A percentile compares a stretch with the other conserved stretches of the same genome.
Evolutionary conservation across 2,888 invertebrate species (phyloP).

Genomic region (Agrochola lota): DNA sequence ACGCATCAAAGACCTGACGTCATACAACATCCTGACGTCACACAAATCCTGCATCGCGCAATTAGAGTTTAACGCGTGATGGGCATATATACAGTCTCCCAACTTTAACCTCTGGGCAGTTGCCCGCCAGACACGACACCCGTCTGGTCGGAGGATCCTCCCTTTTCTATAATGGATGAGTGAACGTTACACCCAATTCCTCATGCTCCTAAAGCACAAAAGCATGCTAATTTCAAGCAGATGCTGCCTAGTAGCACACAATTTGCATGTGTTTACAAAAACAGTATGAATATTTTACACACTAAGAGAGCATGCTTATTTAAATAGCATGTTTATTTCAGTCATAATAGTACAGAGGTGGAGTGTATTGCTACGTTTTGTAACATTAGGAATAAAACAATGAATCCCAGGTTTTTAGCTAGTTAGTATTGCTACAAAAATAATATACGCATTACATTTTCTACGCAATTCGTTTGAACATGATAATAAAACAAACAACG

Average conservation of each 20-base stretch:
- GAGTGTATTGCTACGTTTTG: not conserved
- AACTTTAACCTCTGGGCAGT: too few species aligned
- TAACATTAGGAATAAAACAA: not conserved
- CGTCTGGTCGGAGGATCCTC: too few species aligned
- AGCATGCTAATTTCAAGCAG: not conserved
- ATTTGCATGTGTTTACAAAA: not conserved
- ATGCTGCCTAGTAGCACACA: not conserved
- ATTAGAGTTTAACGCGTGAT: too few species aligned
- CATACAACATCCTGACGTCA: too few species aligned
- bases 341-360: not conserved
- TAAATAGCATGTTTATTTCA: not conserved
- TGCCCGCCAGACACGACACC: too few species aligned
- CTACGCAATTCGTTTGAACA: not conserved
- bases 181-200: too few species aligned
- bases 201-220: too few species aligned
- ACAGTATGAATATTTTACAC: not conserved
- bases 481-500: constrained; percentile 11
- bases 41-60: too few species aligned
- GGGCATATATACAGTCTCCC: too few species aligned
- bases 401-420: not conserved
- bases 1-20: too few species aligned
- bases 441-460: not conserved
- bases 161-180: too few species aligned
- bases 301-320: not conserved
- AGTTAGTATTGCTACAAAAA: not conserved